Conservation (phyloP, 2,113 vertebrate genomes). For the Monopterus albus region DNA sequence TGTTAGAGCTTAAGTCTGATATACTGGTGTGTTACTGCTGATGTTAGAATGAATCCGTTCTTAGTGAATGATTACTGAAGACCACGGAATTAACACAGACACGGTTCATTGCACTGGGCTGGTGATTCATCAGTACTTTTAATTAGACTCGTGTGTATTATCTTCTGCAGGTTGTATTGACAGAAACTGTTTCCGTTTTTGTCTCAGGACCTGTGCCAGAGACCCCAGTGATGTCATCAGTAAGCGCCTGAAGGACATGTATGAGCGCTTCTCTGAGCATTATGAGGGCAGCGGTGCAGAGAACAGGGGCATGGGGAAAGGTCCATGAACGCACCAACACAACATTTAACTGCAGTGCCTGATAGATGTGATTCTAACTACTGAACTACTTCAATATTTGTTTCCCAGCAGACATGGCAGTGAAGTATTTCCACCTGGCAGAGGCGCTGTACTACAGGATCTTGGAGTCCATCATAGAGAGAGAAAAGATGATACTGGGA, state of each 20-base stretch:
- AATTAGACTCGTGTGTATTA: background rate
- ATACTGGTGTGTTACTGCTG: too few species aligned
- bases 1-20: too few species aligned
- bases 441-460: conserved; percentile 94
- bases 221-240: conserved; percentile 89
- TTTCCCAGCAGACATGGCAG: conserved; percentile 82
- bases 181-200: background rate
- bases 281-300: conserved; percentile 73
- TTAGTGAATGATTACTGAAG: too few species aligned
- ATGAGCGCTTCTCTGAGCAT: conserved; percentile 85
- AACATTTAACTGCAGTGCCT: too few species aligned
- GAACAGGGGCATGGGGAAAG: conserved; percentile 81
- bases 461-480: conserved; percentile 89
- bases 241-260: conserved; percentile 90
- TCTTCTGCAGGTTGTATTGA: background rate
- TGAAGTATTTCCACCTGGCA: conserved; percentile 88
- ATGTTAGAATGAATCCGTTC: too few species aligned
- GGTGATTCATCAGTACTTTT: background rate
- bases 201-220: conserved; percentile 87
- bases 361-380: too few species aligned
- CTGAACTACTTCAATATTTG: rapidly evolving
- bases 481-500: conserved; percentile 91
- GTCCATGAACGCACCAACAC: conserved; percentile 57
- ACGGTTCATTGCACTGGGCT: too few species aligned
- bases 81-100: too few species aligned